Conservation (phyloP, 2,113 vertebrate species). For the Sceloporus tristichus region DNA sequence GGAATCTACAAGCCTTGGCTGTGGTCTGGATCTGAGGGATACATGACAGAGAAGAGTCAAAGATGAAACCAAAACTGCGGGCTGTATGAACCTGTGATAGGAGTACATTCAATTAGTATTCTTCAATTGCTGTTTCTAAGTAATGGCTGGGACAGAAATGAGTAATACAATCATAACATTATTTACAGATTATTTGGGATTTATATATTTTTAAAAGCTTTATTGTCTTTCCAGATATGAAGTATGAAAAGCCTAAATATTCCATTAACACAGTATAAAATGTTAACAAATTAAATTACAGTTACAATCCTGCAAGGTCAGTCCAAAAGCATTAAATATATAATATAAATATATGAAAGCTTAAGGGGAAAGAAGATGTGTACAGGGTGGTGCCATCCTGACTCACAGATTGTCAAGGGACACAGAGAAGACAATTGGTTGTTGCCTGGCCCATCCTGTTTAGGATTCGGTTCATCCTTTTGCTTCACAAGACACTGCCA, state of each 20-base stretch:
- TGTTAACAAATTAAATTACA: background rate
- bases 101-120: background rate
- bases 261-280: background rate
- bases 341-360: background rate
- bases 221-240: background rate
- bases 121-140: background rate
- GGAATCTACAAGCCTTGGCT: no score
- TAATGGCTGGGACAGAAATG: background rate
- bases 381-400: background rate
- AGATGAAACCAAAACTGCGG: no score
- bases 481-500: no score
- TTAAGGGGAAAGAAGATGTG: background rate
- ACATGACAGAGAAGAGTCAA: no score
- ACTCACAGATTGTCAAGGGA: background rate
- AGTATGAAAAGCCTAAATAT: background rate
- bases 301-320: background rate
- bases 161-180: background rate
- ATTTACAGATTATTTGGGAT: background rate
- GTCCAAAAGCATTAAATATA: background rate
- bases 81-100: no score
- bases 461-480: no score
- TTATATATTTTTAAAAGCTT: background rate
- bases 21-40: no score
- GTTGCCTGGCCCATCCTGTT: background rate
- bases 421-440: background rate